Base-by-base conservation (phyloP, 2,888 invertebrate genomes). In the Choreutis nemorana region DNA sequence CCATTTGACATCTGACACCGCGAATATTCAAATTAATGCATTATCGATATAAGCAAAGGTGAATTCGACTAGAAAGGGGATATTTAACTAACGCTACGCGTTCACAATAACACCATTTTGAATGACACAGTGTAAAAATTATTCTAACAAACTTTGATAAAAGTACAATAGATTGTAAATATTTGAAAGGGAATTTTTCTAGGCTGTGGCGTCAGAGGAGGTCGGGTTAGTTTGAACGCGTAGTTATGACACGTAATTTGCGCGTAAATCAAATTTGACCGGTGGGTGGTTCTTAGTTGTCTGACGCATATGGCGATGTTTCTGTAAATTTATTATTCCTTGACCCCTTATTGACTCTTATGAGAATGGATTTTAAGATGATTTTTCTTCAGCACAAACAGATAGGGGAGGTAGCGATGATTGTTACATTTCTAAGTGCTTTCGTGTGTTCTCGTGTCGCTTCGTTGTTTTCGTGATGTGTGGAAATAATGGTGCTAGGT, bases 11-110 rank as follows among this genome's bases (percentile, higher is more conserved):
- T 77, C 64, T 77, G 77, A 78, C 77, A 77, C 77, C 70, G 75
- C 73, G 77, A 77, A 77, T 77, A 75, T 78, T 75, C 71, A 75
- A 78, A 78, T 78, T 78, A 77, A 73, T 71, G 78, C 71, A 72
- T 78, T 77, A 75, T 63, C 71, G 59, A 77, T 75, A 66, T 45
- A 55, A 59, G 49, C 62, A 55, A 62, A 68, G 63, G 71, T 63
- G 67, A 70, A 65, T 62, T 66, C 55, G 70, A 62, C 55, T 64
- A 56, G 54, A 59, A 57, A 48, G 50, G 65, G 68, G 62, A 51
- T 55, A 50, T 50, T 62, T 64, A 64, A 59, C 60, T 55, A 58
- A 67, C 62, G 58, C 55, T 50, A 34, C 40, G 36, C 42, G 35
- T 30, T 42, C 59, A 49, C 52, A 56, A 37, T 55, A 36, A 21